These are phyloP conservation scores for Schizopygopsis pylzovi DNA, from an alignment of 2,797 vertebrate genomes.

Conservation along the genomic window DNA sequence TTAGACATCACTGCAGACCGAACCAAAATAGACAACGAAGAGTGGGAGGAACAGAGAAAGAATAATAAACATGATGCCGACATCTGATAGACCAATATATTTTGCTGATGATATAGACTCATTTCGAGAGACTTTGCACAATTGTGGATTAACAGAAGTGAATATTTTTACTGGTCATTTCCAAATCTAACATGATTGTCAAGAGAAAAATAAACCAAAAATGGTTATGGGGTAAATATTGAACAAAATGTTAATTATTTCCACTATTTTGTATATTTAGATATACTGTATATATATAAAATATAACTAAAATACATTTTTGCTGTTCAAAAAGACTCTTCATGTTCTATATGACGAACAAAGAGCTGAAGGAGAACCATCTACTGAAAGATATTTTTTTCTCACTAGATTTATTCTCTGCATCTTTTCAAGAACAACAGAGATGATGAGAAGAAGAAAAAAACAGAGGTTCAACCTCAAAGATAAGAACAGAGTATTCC, in stretches of 20 bases:
- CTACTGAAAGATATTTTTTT: background rate
- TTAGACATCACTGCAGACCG: slow-evolving; percentile 31
- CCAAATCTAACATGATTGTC: background rate
- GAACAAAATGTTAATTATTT: background rate
- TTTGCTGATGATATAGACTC: background rate
- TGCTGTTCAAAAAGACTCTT: background rate
- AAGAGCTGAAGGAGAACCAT: background rate
- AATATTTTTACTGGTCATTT: background rate
- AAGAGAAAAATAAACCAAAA: background rate
- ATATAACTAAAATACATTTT: background rate
- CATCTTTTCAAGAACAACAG: slow-evolving; percentile 21
- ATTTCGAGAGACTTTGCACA: background rate
- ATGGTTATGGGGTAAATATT: background rate
- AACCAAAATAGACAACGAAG: slow-evolving; percentile 31
- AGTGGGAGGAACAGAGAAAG: background rate
- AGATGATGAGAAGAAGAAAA: background rate
- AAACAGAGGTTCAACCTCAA: slow-evolving; percentile 1
- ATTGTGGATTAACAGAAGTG: background rate
- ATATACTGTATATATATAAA: too few relatives aligned
- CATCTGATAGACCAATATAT: background rate
- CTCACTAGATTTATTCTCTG: background rate
- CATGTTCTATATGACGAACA: background rate
- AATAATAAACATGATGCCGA: background rate
- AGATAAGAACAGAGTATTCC: slow-evolving; percentile 36
- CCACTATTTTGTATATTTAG: background rate